Percentiles rank a stretch among this genome's conserved stretches.
Evolutionary conservation across 2,797 vertebrate species (phyloP).

Genomic region (Scolopax bukidnonensis): DNA sequence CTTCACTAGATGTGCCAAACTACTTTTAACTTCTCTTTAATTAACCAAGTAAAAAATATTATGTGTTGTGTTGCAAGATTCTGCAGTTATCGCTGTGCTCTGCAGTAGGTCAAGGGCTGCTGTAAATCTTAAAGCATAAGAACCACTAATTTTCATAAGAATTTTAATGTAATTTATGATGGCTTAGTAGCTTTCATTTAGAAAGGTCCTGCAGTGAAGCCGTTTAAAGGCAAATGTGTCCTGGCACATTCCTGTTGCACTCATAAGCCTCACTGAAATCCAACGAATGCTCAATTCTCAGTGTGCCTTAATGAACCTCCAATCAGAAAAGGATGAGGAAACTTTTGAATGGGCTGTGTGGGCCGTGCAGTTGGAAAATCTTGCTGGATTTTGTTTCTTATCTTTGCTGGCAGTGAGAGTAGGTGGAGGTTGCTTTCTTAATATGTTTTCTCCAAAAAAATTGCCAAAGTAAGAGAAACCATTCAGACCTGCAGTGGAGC

Average conservation of each 20-base stretch:
- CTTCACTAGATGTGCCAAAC: neutral
- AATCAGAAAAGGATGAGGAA: constrained; percentile 1
- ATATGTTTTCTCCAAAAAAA: neutral
- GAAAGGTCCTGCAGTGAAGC: neutral
- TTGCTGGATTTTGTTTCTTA: neutral
- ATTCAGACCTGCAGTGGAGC: neutral
- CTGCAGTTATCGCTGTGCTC: neutral
- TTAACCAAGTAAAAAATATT: constrained; percentile 5
- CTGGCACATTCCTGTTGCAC: neutral
- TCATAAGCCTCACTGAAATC: neutral
- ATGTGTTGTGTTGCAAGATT: neutral
- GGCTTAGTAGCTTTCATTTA: neutral
- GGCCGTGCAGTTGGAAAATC: neutral
- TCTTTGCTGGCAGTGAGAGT: neutral
- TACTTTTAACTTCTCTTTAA: neutral
- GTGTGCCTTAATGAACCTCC: neutral
- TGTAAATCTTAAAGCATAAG: neutral
- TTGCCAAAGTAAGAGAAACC: neutral
- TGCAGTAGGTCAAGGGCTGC: neutral
- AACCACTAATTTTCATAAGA: neutral
- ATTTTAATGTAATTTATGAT: neutral
- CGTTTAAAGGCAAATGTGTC: neutral
- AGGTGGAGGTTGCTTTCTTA: neutral
- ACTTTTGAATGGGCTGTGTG: neutral
- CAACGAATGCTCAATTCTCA: neutral